Percentiles rank a stretch among this genome's conserved stretches.
These are phyloP conservation scores for Chymomyza procnemis DNA, from an alignment of 2,888 invertebrate genomes.

Conservation along the genomic window DNA sequence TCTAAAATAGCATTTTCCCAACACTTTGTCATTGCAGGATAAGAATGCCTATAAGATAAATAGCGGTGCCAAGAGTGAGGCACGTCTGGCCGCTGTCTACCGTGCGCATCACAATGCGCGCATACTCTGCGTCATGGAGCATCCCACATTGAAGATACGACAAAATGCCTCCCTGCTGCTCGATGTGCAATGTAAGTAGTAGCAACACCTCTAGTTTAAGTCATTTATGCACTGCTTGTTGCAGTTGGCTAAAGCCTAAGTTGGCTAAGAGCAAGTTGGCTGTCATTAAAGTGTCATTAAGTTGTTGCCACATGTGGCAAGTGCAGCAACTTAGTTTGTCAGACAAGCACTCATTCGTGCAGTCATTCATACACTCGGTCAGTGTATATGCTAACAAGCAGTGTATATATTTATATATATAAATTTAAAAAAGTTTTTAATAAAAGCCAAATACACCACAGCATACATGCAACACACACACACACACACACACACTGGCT, in stretches of 20 bases:
- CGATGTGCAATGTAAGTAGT: conserved; percentile 79
- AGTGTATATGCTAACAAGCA: conserved; percentile 16
- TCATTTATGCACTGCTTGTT: neutral
- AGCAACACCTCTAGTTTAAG: neutral
- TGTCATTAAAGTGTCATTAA: conserved; percentile 56
- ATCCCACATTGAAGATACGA: conserved; percentile 80
- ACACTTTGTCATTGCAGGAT: conserved; percentile 60
- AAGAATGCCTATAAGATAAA: conserved; percentile 78
- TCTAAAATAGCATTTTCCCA: conserved; percentile 37
- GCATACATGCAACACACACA: neutral
- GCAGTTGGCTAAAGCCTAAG: conserved; percentile 4
- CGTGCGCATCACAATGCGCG: conserved; percentile 93
- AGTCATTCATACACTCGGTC: conserved; percentile 7
- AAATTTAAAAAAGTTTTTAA: conserved; percentile 49
- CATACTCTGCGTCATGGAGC: conserved; percentile 88
- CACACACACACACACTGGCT: neutral
- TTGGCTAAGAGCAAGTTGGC: conserved; percentile 26
- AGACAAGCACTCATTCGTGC: conserved; percentile 3
- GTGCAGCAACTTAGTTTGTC: neutral
- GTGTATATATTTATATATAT: conserved; percentile 25
- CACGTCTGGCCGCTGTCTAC: conserved; percentile 86
- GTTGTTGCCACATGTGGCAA: neutral
- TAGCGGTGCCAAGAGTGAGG: conserved; percentile 81
- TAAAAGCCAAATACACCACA: conserved; percentile 49
- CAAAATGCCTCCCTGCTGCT: conserved; percentile 78